Evolutionary conservation across 2,113 vertebrate species (phyloP).

Genomic region (Scomber colias): DNA sequence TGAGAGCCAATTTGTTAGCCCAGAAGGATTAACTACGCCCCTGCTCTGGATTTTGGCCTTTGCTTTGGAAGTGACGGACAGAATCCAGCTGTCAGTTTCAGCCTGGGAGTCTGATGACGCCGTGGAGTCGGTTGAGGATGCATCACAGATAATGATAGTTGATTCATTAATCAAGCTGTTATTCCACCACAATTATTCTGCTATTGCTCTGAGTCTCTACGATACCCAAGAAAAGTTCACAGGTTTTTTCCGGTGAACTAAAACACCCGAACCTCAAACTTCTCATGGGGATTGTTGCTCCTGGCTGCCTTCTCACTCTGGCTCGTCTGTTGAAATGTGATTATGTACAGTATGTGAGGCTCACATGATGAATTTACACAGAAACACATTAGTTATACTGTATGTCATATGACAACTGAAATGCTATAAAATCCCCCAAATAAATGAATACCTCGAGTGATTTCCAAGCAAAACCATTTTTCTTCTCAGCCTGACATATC

Average conservation of each 20-base stretch:
- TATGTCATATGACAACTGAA: slow-evolving; percentile 44
- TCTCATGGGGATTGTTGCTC: slow-evolving; percentile 56
- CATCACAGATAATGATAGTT: slow-evolving; percentile 22
- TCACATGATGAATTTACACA: slow-evolving; percentile 49
- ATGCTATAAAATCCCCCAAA: slow-evolving; percentile 44
- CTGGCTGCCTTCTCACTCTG: slow-evolving; percentile 41
- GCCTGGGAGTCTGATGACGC: slow-evolving; percentile 20
- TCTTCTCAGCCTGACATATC: not conserved
- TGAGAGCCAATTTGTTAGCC: slow-evolving; percentile 72
- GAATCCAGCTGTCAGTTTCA: slow-evolving; percentile 60
- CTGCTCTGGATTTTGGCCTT: slow-evolving; percentile 53
- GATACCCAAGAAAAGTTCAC: not conserved
- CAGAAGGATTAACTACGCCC: slow-evolving; percentile 61
- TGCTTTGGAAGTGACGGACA: slow-evolving; percentile 53
- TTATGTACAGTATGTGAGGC: slow-evolving; percentile 48
- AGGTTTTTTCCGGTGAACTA: slow-evolving; percentile 27
- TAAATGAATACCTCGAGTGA: slow-evolving; percentile 45
- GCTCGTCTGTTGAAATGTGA: slow-evolving; percentile 56
- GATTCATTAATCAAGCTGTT: slow-evolving; percentile 28
- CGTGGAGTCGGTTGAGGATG: slow-evolving; percentile 13
- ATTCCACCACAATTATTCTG: not conserved
- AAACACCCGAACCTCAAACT: slow-evolving; percentile 24
- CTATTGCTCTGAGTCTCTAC: not conserved
- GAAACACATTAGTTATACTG: slow-evolving; percentile 54
- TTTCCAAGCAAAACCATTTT: slow-evolving; percentile 43